phyloP scores from a whole-genome alignment of 2,888 invertebrate genomes.

The Drosophila villosipedis region DNA sequence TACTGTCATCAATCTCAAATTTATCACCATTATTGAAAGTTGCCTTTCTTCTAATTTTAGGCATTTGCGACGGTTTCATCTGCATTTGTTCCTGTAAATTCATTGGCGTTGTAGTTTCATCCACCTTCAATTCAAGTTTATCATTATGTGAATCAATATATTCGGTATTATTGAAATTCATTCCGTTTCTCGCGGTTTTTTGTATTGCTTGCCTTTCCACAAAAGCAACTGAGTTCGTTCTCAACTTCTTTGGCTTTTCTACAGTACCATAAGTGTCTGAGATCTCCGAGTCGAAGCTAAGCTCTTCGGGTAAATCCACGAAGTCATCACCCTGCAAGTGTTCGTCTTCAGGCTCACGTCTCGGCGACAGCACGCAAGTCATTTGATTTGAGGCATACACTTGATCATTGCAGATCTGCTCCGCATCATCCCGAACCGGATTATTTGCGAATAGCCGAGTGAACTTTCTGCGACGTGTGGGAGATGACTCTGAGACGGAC shows the following conservation, averaged over 20 bases:
- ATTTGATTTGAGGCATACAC: background rate
- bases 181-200: background rate
- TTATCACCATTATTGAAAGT: background rate
- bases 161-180: background rate
- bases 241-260: background rate
- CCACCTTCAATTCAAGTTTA: background rate
- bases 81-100: background rate
- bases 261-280: conserved; percentile 14
- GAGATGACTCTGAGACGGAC: background rate
- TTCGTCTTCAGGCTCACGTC: background rate
- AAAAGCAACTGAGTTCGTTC: background rate
- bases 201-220: background rate
- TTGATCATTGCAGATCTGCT: background rate
- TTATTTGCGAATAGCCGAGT: conserved; percentile 26
- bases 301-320: conserved; percentile 3
- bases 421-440: background rate
- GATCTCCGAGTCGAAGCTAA: conserved; percentile 5
- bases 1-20: background rate
- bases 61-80: background rate
- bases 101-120: background rate
- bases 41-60: background rate
- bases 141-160: background rate
- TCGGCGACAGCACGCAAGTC: background rate
- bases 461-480: conserved; percentile 37
- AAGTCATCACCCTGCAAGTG: background rate